Evolutionary conservation across 1,140 invertebrate species (phyloP), one percentile per base, ranked within the genome.

Genomic region (Copidosoma floridanum): DNA sequence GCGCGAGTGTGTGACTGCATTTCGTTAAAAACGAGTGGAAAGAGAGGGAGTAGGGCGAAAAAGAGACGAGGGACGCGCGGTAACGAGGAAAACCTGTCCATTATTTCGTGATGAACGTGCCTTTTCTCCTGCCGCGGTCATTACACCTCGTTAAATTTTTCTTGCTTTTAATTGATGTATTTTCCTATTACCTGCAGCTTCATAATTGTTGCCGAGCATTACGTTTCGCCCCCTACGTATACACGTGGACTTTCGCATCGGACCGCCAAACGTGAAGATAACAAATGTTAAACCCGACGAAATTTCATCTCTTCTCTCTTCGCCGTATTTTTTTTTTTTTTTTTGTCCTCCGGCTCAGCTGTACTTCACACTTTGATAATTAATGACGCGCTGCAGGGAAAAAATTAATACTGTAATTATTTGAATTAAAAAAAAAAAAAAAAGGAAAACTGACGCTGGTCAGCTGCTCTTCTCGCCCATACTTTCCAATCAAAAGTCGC

Each of bases 1-100:
- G 57, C 43, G 61, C 48, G 53, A 58, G 58, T 52, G 58, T 57
- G 3, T 24, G 57, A 54, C 38, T 67, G 67, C 71, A 65, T 72
- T 71, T 67, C 65, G 66, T 48, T 63, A 65, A 64, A 56, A 61
- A 66, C 14, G 44, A 55, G 44, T 29, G 41, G 58, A 41, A 16
- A 10, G 26, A 55, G n/a, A n/a, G n/a, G n/a, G n/a, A n/a, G n/a
- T n/a, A n/a, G n/a, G n/a, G n/a, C n/a, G n/a, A n/a, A n/a, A n/a
- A n/a, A n/a, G n/a, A n/a, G n/a, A n/a, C n/a, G n/a, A n/a, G n/a
- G n/a, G n/a, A n/a, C n/a, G n/a, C n/a, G n/a, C n/a, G n/a, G 51
- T 61, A 61, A 61, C 58, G 58, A 61, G 58, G 44, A 61, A 50
- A 55, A 11, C 52, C 44, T 61, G 58, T 61, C 58, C 58, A 55